Percentiles rank a stretch among this genome's conserved stretches.
Conservation (phyloP, 2,113 vertebrate genomes). For the Dicerorhinus sumatrensis region DNA sequence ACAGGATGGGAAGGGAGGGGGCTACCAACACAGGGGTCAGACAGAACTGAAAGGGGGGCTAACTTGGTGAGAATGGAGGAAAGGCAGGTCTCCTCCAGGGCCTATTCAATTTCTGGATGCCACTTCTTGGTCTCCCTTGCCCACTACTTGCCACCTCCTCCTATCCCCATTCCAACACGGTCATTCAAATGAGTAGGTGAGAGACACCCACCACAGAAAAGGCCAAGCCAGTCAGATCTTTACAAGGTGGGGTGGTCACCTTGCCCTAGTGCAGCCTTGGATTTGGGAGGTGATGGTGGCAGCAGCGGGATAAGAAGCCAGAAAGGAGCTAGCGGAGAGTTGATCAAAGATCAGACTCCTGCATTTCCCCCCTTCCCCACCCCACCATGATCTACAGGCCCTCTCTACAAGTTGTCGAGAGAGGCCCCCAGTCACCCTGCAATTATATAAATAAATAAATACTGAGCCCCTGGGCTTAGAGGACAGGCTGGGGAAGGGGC, state of each 20-base stretch:
- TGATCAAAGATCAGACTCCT: background rate
- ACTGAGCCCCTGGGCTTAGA: constrained; percentile 76
- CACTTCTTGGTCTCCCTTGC: background rate
- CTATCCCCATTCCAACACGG: background rate
- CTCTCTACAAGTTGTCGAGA: constrained; percentile 21
- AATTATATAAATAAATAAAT: constrained; percentile 83
- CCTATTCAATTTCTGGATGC: background rate
- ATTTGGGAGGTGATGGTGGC: constrained; percentile 26
- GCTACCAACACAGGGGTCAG: constrained; percentile 71
- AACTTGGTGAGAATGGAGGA: background rate
- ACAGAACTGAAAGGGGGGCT: constrained; percentile 61
- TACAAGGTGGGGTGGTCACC: background rate
- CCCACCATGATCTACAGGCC: constrained; percentile 47
- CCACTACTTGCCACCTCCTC: constrained; percentile 23
- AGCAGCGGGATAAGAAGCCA: constrained; percentile 22
- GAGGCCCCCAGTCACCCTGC: constrained; percentile 74
- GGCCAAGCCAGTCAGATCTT: background rate
- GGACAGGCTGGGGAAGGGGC: constrained; percentile 45
- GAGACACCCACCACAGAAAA: background rate
- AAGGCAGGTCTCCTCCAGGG: constrained; percentile 39
- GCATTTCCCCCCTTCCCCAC: background rate
- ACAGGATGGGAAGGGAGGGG: constrained; percentile 51
- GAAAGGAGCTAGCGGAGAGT: background rate
- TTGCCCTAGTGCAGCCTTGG: constrained; percentile 2
- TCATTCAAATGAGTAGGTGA: background rate